Evolutionary conservation across 2,113 vertebrate genomes (phyloP).

Genomic region (Chloroceryle aenea): DNA sequence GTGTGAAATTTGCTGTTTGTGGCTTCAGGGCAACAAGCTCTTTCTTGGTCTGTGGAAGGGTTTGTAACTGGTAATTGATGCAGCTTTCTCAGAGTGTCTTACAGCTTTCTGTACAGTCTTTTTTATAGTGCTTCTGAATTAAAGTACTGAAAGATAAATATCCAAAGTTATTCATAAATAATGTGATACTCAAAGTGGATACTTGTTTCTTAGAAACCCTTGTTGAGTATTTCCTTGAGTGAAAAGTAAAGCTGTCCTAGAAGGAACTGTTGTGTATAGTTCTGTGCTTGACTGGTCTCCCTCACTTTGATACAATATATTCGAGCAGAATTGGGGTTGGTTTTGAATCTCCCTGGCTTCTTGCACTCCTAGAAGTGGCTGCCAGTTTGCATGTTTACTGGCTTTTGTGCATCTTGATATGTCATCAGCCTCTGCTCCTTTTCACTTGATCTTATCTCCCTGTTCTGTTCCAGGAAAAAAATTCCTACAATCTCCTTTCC

Average conservation of each 20-base stretch:
- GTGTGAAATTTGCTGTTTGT: not conserved
- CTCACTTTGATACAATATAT: not conserved
- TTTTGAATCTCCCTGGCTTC: not conserved
- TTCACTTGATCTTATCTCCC: slow-evolving; percentile 8
- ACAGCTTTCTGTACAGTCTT: not conserved
- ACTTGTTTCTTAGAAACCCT: not conserved
- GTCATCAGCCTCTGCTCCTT: slow-evolving; percentile 7
- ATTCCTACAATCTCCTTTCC: not conserved
- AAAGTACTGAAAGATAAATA: not conserved
- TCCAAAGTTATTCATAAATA: not conserved
- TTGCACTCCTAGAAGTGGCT: not conserved
- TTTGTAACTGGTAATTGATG: not conserved
- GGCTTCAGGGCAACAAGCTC: not conserved
- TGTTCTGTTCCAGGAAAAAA: slow-evolving; percentile 18
- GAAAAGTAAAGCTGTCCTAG: not conserved
- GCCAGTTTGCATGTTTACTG: not conserved
- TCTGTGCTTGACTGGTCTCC: not conserved
- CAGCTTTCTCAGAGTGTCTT: not conserved
- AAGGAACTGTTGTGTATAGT: not conserved
- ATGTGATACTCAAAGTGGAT: not conserved
- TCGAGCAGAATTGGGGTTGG: not conserved
- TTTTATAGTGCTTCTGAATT: not conserved
- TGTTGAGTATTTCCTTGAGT: not conserved
- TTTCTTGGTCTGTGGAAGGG: not conserved
- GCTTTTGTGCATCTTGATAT: not conserved